A percentile compares a stretch with the other conserved stretches of the same genome.
These are phyloP conservation scores for Allolobophora icterica DNA, from an alignment of 2,888 invertebrate genomes.

Conservation along the genomic window DNA sequence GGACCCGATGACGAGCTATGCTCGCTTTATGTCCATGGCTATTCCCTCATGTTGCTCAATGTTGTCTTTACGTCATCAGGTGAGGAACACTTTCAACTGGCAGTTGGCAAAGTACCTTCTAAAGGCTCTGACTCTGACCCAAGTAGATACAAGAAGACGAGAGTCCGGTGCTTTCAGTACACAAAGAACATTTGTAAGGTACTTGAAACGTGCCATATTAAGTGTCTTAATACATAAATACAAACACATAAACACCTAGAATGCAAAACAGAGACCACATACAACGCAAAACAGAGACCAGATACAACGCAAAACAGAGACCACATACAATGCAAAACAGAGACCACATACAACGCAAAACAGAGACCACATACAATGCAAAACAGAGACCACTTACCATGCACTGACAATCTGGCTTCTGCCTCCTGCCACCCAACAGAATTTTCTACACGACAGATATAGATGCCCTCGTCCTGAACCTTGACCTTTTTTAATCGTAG, in stretches of 20 bases:
- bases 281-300: too few species aligned
- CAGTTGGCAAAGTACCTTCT: background rate
- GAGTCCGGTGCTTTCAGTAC: background rate
- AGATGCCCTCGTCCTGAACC: slow-evolving; percentile 47
- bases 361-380: too few species aligned
- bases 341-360: too few species aligned
- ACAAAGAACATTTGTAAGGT: background rate
- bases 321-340: slow-evolving; percentile 88
- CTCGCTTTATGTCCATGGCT: background rate
- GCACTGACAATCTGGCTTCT: slow-evolving; percentile 83
- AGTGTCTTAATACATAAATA: background rate
- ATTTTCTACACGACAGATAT: slow-evolving; percentile 50
- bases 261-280: slow-evolving; percentile 69
- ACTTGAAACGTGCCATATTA: background rate
- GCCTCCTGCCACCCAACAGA: slow-evolving; percentile 72
- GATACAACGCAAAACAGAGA: too few species aligned
- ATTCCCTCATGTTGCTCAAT: background rate
- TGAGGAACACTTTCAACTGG: background rate
- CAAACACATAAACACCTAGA: background rate
- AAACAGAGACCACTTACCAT: slow-evolving; percentile 77
- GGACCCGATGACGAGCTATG: background rate
- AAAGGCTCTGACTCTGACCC: background rate
- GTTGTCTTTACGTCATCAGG: too few species aligned
- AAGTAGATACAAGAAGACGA: background rate
- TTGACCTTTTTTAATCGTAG: slow-evolving; percentile 42